Evolutionary conservation across 2,797 vertebrate species (phyloP), one percentile per base, ranked within the genome.

Genomic region (Mormyrops attenuatus): DNA sequence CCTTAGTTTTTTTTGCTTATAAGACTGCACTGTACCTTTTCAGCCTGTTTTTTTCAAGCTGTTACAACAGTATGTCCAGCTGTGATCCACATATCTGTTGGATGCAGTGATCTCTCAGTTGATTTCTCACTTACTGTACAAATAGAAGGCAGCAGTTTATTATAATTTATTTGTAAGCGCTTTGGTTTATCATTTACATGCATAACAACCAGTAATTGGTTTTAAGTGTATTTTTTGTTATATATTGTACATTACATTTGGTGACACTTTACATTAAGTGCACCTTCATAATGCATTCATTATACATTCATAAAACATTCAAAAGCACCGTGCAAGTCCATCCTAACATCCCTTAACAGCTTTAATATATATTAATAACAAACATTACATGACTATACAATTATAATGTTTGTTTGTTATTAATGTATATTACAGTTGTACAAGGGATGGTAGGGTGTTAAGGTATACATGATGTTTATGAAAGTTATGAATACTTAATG

Each of bases 1-100:
- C 44, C 87, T 90, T 90, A 90, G 90, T n/a, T 91, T 17, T 47
- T 82, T 82, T 82, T 69, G 22, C 30, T 34, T 69, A 4, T 34
- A 69, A 69, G 11, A 69, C 8, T 69, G 66, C 5, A 63, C 34
- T 69, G 15, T 69, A 69, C 8, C 3, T 69, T 69, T 69, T 69
- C 11, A 13, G 30, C 66, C 26, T 69, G n/a, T 3, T 15, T 69
- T 30, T 69, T 22, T 22, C 57, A 22, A 63, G 57, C 57, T 0
- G 2, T 26, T 63, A 9, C n/a, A 63, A 63, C 57, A 63, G 20
- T 63, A 63, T 63, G 57, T 63, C 7, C n/a, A 60, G n/a, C n/a
- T 60, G n/a, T 22, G 20, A 22, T 20, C 17, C 20, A 60, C 20
- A 60, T 60, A 1, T 22, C 1, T 55, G 15, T 60, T 26, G 3